These are phyloP conservation scores for Amblyornis subalaris DNA, from an alignment of 2,113 vertebrate genomes.

Conservation along the genomic window DNA sequence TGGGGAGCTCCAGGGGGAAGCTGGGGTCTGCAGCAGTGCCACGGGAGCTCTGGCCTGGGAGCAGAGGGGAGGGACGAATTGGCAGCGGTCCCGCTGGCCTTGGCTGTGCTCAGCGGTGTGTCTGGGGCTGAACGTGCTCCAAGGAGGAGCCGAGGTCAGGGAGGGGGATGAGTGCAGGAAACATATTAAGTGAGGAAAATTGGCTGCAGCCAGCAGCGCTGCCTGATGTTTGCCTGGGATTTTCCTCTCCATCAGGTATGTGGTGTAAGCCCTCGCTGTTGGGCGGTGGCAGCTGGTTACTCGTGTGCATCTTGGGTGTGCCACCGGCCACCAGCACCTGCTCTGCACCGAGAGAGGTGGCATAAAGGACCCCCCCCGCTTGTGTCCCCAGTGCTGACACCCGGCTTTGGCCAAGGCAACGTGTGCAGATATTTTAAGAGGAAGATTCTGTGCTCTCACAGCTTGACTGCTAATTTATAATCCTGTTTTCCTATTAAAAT, in stretches of 20 bases:
- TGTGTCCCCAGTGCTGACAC: not conserved
- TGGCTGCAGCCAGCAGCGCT: constrained; percentile 26
- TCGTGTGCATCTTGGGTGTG: not conserved
- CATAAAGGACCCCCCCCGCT: not conserved
- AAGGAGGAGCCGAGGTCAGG: constrained; percentile 55
- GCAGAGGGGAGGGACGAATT: constrained; percentile 23
- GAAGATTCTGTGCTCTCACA: not conserved
- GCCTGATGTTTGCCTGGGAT: constrained; percentile 18
- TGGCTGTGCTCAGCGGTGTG: not conserved
- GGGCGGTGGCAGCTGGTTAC: not conserved
- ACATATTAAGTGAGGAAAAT: constrained; percentile 46
- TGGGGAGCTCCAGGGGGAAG: not conserved
- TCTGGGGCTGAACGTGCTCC: constrained; percentile 34
- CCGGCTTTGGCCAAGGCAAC: not conserved
- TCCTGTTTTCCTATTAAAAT: constrained; percentile 40
- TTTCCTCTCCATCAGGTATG: constrained; percentile 31
- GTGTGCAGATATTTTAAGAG: not conserved
- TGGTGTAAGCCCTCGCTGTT: not conserved
- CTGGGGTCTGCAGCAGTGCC: not conserved
- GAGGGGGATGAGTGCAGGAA: constrained; percentile 44
- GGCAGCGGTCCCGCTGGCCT: constrained; percentile 15
- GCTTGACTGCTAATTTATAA: not conserved
- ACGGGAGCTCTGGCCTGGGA: not conserved
- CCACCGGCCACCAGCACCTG: not conserved
- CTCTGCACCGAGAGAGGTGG: not conserved